Evolutionary conservation across 1,140 invertebrate genomes (phyloP).

Genomic region (Lepidurus apus): DNA sequence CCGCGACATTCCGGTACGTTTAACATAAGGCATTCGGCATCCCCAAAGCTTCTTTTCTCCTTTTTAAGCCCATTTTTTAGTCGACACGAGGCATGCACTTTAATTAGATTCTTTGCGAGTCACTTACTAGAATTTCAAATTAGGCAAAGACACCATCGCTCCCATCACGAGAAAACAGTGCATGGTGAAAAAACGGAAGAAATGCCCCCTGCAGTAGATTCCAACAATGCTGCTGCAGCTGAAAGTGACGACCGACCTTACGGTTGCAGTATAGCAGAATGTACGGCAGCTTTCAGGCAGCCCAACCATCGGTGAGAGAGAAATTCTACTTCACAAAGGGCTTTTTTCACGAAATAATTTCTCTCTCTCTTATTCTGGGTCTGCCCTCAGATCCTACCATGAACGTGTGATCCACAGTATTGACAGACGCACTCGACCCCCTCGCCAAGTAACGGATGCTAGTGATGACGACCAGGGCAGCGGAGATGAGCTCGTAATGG

Average conservation of each 20-base stretch:
- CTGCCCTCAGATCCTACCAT: slow-evolving; percentile 26
- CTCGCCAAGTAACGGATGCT: not conserved
- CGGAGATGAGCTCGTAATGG: not conserved
- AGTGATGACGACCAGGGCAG: not conserved
- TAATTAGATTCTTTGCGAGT: not conserved
- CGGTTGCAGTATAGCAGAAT: slow-evolving; percentile 24
- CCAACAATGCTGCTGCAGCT: not conserved
- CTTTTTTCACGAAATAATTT: not conserved
- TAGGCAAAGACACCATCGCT: slow-evolving; percentile 31
- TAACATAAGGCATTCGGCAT: not conserved
- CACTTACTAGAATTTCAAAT: slow-evolving; percentile 19
- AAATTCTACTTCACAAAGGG: not conserved
- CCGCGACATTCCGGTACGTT: slow-evolving; percentile 31
- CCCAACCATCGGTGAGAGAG: slow-evolving; percentile 20
- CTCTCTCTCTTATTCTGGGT: not conserved
- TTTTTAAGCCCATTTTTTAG: not conserved
- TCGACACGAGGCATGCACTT: not conserved
- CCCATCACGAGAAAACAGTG: slow-evolving; percentile 31
- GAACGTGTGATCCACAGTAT: slow-evolving; percentile 33
- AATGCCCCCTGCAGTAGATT: slow-evolving; percentile 16
- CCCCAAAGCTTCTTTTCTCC: slow-evolving; percentile 1
- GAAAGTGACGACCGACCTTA: slow-evolving; percentile 27
- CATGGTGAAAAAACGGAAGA: slow-evolving; percentile 23
- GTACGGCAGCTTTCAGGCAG: slow-evolving; percentile 25
- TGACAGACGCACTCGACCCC: slow-evolving; percentile 30